A percentile compares a stretch with the other conserved stretches of the same genome.
Conservation (phyloP, 2,797 vertebrate species). For the Callimico goeldii region DNA sequence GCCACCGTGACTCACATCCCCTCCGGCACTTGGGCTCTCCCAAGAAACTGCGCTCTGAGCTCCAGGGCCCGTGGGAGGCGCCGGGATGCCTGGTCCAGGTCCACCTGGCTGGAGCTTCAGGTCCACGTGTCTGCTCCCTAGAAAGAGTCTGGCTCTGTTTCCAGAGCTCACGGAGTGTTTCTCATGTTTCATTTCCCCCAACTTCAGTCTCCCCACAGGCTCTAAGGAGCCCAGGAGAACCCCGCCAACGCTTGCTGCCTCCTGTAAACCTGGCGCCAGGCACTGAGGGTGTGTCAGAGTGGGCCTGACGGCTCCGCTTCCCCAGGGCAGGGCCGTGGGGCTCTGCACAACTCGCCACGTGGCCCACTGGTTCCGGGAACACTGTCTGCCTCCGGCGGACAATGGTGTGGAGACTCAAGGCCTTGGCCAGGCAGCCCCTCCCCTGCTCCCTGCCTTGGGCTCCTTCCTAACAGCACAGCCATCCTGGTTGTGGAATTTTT, state of each 20-base stretch:
- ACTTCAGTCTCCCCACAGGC: background rate
- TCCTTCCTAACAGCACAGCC: background rate
- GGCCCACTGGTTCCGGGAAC: no score
- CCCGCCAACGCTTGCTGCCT: background rate
- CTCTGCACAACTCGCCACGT: fast-evolving
- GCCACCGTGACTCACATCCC: background rate
- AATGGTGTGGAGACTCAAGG: fast-evolving
- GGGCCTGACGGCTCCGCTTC: background rate
- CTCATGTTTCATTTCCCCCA: background rate
- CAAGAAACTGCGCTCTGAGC: background rate
- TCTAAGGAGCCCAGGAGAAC: background rate
- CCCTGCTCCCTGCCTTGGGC: background rate
- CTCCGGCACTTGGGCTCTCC: background rate
- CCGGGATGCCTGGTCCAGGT: background rate
- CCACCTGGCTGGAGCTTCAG: background rate
- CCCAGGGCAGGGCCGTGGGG: background rate
- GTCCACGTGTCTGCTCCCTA: background rate
- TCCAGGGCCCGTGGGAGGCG: background rate
- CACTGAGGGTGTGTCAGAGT: fast-evolving
- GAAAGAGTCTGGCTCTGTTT: background rate
- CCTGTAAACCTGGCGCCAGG: background rate
- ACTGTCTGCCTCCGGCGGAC: background rate
- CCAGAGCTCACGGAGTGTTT: background rate
- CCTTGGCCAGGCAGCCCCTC: background rate
- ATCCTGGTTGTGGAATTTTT: background rate